Conservation (phyloP, 1,140 invertebrate genomes). For the Helicorthomorpha holstii region DNA sequence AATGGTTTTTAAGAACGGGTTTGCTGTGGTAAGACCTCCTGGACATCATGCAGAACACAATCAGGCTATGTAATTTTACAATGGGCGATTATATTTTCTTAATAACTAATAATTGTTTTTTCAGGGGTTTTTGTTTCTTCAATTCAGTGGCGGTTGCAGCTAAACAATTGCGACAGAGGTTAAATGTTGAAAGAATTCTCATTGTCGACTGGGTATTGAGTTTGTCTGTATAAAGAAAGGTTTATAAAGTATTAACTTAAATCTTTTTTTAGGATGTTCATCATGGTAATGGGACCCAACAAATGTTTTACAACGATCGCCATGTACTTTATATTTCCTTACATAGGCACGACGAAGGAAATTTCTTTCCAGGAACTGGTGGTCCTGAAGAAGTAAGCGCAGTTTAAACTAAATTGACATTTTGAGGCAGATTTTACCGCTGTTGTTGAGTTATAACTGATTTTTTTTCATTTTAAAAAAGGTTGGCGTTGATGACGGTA, state of each 20-base stretch:
- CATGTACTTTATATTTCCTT: constrained; percentile 90
- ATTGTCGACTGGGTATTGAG: constrained; percentile 81
- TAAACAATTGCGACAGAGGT: constrained; percentile 63
- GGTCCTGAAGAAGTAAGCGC: constrained; percentile 53
- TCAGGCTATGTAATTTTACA: constrained; percentile 57
- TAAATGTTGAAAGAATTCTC: constrained; percentile 73
- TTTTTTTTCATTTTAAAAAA: constrained; percentile 14
- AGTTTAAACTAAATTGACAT: no score
- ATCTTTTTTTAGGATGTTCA: constrained; percentile 68
- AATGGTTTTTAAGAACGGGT: constrained; percentile 65
- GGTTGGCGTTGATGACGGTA: constrained; percentile 75
- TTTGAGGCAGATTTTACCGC: neutral
- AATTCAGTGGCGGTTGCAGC: constrained; percentile 98
- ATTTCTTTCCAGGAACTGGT: constrained; percentile 98
- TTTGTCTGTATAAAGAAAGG: neutral
- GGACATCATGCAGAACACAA: constrained; percentile 96
- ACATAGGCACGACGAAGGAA: constrained; percentile 97
- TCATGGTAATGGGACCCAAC: constrained; percentile 98
- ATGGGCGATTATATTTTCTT: neutral
- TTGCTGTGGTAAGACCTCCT: constrained; percentile 92
- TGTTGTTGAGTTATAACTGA: neutral
- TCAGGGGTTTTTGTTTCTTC: constrained; percentile 94
- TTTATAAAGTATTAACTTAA: neutral
- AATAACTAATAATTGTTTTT: constrained; percentile 1
- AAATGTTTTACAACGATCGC: constrained; percentile 93